phyloP scores from a whole-genome alignment of 2,113 vertebrate genomes.

The Butorides virescens region DNA sequence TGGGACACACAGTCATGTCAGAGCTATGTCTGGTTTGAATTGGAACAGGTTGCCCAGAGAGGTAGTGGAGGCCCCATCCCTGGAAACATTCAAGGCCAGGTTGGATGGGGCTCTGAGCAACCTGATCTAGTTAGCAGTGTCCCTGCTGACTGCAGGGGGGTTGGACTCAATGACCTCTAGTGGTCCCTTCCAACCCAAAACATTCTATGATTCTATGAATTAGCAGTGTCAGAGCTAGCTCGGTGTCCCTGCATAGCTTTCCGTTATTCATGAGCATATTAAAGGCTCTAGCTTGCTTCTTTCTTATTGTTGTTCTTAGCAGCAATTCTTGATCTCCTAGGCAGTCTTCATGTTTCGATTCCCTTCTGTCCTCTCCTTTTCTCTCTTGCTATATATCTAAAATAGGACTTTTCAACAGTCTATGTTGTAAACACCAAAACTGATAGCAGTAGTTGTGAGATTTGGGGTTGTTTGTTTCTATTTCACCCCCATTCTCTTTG shows the following conservation, averaged over 20 bases:
- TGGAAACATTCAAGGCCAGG: too few relatives aligned
- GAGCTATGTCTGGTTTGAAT: conserved; percentile 22
- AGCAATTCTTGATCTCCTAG: not conserved
- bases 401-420: not conserved
- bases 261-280: not conserved
- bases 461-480: not conserved
- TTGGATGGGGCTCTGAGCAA: too few relatives aligned
- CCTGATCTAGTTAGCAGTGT: too few relatives aligned
- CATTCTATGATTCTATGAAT: too few relatives aligned
- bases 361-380: not conserved
- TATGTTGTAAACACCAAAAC: not conserved
- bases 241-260: not conserved
- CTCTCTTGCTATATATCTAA: not conserved
- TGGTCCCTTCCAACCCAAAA: too few relatives aligned
- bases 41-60: too few relatives aligned
- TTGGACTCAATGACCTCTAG: too few relatives aligned
- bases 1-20: not conserved
- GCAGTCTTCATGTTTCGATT: not conserved
- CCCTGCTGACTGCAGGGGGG: too few relatives aligned
- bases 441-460: not conserved
- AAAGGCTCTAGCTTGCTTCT: not conserved
- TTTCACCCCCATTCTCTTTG: not conserved
- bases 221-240: not conserved
- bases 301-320: not conserved
- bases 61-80: too few relatives aligned